Evolutionary conservation across 2,113 vertebrate species (phyloP).

Genomic region (Pseudorhombus dupliciocellatus): DNA sequence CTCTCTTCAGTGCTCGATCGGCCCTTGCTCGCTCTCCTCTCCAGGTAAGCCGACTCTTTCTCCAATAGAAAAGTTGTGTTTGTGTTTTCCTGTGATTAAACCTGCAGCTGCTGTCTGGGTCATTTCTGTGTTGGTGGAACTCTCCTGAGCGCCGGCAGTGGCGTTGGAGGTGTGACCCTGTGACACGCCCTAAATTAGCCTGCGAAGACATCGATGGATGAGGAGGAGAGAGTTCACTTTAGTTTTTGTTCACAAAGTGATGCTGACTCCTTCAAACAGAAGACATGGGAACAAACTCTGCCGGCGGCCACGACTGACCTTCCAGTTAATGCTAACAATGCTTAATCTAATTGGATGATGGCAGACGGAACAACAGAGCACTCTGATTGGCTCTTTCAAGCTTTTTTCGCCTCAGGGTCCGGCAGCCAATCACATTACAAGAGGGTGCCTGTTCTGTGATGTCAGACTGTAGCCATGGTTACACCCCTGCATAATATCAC

Average conservation of each 20-base stretch:
- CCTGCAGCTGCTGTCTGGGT: no score
- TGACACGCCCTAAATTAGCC: no score
- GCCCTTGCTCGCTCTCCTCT: not conserved
- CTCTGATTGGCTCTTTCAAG: constrained; percentile 31
- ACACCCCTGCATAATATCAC: not conserved
- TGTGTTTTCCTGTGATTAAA: no score
- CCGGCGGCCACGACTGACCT: constrained; percentile 17
- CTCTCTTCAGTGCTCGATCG: constrained; percentile 1
- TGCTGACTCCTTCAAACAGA: not conserved
- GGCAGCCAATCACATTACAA: constrained; percentile 64
- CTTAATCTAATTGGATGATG: constrained; percentile 53
- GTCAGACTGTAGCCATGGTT: constrained; percentile 27
- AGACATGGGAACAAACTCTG: constrained; percentile 7
- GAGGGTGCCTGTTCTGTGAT: constrained; percentile 21
- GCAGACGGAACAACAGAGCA: not conserved
- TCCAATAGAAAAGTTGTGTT: no score
- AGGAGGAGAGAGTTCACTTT: not conserved
- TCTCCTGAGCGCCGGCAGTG: no score
- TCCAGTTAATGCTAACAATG: constrained; percentile 17
- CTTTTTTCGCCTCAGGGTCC: constrained; percentile 41
- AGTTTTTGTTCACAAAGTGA: not conserved
- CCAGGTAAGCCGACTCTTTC: not conserved
- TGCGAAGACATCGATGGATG: no score
- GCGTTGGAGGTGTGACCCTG: no score
- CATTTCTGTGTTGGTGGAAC: no score